Evolutionary conservation across 2,113 vertebrate species (phyloP).

Genomic region (Indri indri): DNA sequence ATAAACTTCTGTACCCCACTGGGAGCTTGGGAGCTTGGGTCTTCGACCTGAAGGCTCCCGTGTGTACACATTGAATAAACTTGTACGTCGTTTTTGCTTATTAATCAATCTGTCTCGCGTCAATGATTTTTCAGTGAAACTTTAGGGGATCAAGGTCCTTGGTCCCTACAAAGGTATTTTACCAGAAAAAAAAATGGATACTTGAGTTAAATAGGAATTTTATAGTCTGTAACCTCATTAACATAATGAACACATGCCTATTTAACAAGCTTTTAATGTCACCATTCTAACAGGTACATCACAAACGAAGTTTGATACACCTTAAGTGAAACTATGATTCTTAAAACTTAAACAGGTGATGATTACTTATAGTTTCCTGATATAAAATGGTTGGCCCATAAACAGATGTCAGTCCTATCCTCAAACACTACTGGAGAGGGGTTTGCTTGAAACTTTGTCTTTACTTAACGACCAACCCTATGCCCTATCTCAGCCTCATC

Average conservation of each 20-base stretch:
- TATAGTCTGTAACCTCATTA: neutral
- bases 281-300: neutral
- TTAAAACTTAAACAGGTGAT: neutral
- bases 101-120: too few relatives aligned
- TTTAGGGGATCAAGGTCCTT: too few relatives aligned
- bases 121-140: too few relatives aligned
- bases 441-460: neutral
- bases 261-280: neutral
- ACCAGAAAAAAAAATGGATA: neutral
- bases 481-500: neutral
- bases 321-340: neutral
- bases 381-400: neutral
- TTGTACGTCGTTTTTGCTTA: too few relatives aligned
- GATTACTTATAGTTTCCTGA: neutral
- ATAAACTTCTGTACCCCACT: too few relatives aligned
- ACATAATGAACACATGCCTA: neutral
- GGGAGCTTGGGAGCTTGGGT: too few relatives aligned
- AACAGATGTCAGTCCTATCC: neutral
- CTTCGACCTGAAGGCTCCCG: too few relatives aligned
- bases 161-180: neutral
- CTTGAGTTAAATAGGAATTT: neutral
- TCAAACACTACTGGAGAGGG: neutral
- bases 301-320: neutral
- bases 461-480: neutral
- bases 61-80: too few relatives aligned